Evolutionary conservation across 1,140 invertebrate genomes (phyloP).

Genomic region (Macrosteles quadrilineatus): DNA sequence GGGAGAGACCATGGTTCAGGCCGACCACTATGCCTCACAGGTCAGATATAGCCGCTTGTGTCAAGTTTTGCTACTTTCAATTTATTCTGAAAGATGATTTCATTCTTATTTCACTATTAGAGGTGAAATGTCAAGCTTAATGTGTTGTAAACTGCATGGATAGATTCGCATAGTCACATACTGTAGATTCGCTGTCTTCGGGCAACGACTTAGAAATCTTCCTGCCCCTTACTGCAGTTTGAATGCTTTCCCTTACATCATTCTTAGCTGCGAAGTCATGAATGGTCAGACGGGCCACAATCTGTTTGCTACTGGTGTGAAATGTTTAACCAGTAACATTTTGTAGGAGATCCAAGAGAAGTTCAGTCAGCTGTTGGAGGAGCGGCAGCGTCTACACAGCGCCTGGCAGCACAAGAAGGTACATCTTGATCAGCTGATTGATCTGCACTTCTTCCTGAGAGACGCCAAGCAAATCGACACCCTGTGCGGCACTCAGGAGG

Average conservation of each 20-base stretch:
- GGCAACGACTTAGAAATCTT: too few species aligned
- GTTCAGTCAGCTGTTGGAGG: slow-evolving; percentile 72
- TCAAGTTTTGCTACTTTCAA: neutral
- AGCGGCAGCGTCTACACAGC: slow-evolving; percentile 74
- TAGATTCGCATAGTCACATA: neutral
- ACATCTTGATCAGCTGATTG: slow-evolving; percentile 90
- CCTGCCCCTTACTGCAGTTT: too few species aligned
- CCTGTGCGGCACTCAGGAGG: slow-evolving; percentile 85
- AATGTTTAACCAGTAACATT: too few species aligned
- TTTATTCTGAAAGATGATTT: neutral
- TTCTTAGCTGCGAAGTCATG: too few species aligned
- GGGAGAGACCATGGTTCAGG: slow-evolving; percentile 82
- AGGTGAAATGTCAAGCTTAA: neutral
- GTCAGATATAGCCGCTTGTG: too few species aligned
- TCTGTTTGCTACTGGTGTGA: too few species aligned
- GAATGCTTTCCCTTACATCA: too few species aligned
- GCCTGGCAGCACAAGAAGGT: slow-evolving; percentile 90
- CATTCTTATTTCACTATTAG: neutral
- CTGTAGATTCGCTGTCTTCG: too few species aligned
- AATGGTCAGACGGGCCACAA: too few species aligned
- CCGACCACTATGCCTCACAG: slow-evolving; percentile 76
- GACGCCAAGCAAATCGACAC: slow-evolving; percentile 94
- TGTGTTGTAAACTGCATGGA: neutral
- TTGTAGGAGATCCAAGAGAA: slow-evolving; percentile 75
- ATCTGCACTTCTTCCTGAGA: slow-evolving; percentile 91